These are phyloP conservation scores for Catalaphyllia jardinei DNA, from an alignment of 64 coral and sea anemone species.

Conservation along the genomic window DNA sequence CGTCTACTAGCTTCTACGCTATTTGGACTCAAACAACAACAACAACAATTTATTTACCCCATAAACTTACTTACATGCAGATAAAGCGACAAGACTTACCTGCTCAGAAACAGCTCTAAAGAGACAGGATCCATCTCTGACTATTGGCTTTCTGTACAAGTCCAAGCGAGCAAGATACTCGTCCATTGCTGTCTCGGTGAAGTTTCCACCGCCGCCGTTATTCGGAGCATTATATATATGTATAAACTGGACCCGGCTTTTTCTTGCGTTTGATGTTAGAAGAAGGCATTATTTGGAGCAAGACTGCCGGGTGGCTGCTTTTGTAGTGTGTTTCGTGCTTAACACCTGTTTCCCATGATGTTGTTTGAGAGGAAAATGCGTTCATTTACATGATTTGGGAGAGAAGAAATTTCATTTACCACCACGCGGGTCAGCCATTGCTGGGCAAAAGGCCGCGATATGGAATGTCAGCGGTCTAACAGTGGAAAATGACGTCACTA, in stretches of 20 bases:
- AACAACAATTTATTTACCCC: too few relatives aligned
- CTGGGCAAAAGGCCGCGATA: not conserved
- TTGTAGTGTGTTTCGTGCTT: not conserved
- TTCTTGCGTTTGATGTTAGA: conserved; percentile 65
- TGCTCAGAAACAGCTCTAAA: conserved; percentile 99
- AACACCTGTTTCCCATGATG: conserved; percentile 30
- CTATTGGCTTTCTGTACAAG: conserved; percentile 92
- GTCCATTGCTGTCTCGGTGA: conserved; percentile 93
- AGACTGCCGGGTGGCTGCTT: conserved; percentile 32
- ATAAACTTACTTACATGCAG: too few relatives aligned
- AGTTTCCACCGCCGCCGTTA: conserved; percentile 61
- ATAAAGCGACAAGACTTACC: conserved; percentile 46
- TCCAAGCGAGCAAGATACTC: conserved; percentile 65
- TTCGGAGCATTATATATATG: conserved; percentile 38
- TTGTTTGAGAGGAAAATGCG: conserved; percentile 27
- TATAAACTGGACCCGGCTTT: conserved; percentile 27
- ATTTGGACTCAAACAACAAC: not conserved
- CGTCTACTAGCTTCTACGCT: not conserved
- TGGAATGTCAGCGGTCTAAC: not conserved
- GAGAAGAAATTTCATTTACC: conserved; percentile 23
- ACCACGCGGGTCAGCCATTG: conserved; percentile 50
- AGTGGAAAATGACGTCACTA: not conserved
- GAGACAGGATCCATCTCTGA: conserved; percentile 97
- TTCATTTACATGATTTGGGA: conserved; percentile 46
- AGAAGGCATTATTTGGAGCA: conserved; percentile 30